These are phyloP conservation scores for Alentia gelatinosa DNA, from an alignment of 2,888 invertebrate species.

Conservation along the genomic window DNA sequence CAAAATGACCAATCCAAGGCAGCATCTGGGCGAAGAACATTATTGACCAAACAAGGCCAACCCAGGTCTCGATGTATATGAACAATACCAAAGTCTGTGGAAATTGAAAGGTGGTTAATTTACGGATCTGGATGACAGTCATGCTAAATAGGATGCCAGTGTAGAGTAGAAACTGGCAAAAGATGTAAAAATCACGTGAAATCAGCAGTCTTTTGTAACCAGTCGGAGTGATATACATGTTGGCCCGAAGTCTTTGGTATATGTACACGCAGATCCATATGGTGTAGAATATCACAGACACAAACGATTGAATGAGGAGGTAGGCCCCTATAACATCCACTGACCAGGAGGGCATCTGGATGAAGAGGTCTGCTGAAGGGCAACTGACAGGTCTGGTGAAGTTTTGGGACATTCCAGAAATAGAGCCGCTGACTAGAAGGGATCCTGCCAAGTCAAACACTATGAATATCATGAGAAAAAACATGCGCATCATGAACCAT, in stretches of 20 bases:
- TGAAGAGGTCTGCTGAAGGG: not conserved
- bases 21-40: slow-evolving; percentile 47
- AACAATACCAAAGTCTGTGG: not conserved
- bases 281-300: not conserved
- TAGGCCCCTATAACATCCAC: not conserved
- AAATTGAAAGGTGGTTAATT: not conserved
- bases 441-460: slow-evolving; percentile 11
- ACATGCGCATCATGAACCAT: slow-evolving; percentile 33
- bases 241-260: not conserved
- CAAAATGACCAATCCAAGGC: slow-evolving; percentile 40
- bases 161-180: slow-evolving; percentile 38
- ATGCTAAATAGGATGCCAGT: not conserved
- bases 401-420: not conserved
- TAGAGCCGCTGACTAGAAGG: not conserved
- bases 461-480: not conserved
- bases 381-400: not conserved
- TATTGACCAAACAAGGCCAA: not conserved
- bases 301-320: not conserved
- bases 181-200: slow-evolving; percentile 29
- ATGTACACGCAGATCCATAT: not conserved
- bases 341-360: not conserved
- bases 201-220: slow-evolving; percentile 34
- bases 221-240: not conserved
- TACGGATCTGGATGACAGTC: not conserved
- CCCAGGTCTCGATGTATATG: slow-evolving; percentile 44